These are phyloP conservation scores for Leptosomus discolor DNA, from an alignment of 2,113 vertebrate species.

Conservation along the genomic window DNA sequence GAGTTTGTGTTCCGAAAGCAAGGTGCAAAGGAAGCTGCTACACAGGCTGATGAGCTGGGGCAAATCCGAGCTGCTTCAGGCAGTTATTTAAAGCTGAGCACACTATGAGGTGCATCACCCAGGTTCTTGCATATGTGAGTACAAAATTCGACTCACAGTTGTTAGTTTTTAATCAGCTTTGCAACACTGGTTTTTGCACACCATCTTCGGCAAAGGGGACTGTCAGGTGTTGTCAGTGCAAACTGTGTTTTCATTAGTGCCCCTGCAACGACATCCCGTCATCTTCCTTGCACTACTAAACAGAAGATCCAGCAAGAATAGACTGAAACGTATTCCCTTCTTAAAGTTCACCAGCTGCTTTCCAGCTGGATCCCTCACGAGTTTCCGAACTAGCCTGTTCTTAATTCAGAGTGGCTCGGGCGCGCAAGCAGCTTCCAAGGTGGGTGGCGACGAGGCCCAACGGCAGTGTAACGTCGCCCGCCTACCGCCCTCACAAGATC, in stretches of 20 bases:
- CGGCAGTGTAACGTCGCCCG: fast-evolving
- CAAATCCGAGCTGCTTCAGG: background rate
- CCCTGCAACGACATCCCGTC: background rate
- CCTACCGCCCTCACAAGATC: fast-evolving
- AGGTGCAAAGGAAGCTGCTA: background rate
- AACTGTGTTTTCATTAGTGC: fast-evolving
- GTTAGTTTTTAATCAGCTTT: background rate
- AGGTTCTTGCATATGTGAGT: background rate
- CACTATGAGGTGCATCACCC: background rate
- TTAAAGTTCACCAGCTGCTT: background rate
- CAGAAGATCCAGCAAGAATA: background rate
- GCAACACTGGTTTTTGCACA: background rate
- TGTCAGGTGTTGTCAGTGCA: background rate
- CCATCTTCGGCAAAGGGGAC: background rate
- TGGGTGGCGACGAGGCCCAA: fast-evolving
- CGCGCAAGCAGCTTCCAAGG: background rate
- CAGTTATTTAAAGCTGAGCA: background rate
- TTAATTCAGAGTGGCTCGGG: fast-evolving
- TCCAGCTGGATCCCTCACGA: fast-evolving
- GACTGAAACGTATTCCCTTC: fast-evolving
- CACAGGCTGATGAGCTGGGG: background rate
- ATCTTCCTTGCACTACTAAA: background rate
- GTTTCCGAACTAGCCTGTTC: background rate
- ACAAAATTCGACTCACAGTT: background rate
- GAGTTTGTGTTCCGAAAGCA: background rate